A percentile compares a stretch with the other conserved stretches of the same genome.
Evolutionary conservation across 2,888 invertebrate genomes (phyloP).

Genomic region (Dryocosmus kuriphilus): DNA sequence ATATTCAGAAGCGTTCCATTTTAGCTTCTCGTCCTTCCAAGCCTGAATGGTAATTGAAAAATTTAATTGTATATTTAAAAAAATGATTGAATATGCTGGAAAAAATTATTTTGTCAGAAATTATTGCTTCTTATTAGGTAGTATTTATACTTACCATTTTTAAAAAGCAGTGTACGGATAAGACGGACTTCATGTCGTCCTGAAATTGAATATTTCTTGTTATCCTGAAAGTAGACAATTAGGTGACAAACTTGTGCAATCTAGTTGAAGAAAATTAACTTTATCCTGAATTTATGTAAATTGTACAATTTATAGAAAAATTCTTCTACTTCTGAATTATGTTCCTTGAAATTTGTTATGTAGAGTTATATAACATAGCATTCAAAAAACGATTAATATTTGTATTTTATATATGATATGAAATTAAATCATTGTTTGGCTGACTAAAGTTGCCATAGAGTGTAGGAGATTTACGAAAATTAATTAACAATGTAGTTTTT

Average conservation of each 20-base stretch:
- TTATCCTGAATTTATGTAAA: background rate
- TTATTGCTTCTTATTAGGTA: background rate
- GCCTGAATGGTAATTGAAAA: constrained; percentile 77
- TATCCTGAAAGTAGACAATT: constrained; percentile 30
- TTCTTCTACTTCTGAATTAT: background rate
- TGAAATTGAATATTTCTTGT: constrained; percentile 45
- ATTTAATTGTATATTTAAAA: background rate
- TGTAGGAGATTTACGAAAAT: background rate
- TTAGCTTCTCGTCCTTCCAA: constrained; percentile 88
- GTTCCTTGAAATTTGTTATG: too few relatives aligned
- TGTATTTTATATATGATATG: too few relatives aligned
- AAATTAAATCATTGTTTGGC: background rate
- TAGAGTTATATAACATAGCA: too few relatives aligned
- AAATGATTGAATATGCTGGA: too few relatives aligned
- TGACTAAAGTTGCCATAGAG: background rate
- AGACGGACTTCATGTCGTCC: constrained; percentile 55
- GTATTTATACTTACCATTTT: constrained; percentile 49
- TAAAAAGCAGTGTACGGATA: constrained; percentile 54
- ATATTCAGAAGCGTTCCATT: constrained; percentile 85
- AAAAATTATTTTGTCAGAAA: too few relatives aligned
- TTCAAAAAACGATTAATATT: too few relatives aligned
- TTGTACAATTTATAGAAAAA: background rate
- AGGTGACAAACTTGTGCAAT: background rate
- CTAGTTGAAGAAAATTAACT: constrained; percentile 13
- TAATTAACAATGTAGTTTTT: background rate